Base-by-base conservation (phyloP, 2,113 vertebrate genomes). In the Tiliqua scincoides region DNA sequence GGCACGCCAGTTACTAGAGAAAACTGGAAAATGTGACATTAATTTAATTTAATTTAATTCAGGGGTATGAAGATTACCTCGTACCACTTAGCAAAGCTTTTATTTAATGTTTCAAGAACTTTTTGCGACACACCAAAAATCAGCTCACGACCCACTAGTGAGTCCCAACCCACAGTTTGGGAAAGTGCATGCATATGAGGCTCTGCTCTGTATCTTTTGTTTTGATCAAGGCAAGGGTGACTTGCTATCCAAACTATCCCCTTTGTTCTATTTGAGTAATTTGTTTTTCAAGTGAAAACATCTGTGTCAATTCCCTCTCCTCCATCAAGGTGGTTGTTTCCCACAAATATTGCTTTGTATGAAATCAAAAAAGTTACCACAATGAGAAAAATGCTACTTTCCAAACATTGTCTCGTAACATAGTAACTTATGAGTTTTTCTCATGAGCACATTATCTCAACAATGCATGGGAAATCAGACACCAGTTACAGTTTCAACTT, bases 261-360 rank as follows among this genome's bases (percentile, higher is more conserved):
- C 25, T 43, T 57, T 61, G 37, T n/a, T 30, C 75, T 61, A 5
- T 30, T 62, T 77, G 20, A 57, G 52, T 35, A 23, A 37, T 25
- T 23, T 82, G 48, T 54, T 85, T 77, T 37, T 11, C 73, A 85
- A 70, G 63, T 68, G 2, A 63, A 82, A 77, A 85, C 48, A 77
- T 77, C 43, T 62, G 70, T 30, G 5, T 82, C 43, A 30, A 35
- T 70, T 70, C 12, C 65, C 30, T 70, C 65, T 48, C 79, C 18
- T 25, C 35, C 35, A 73, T 79, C n/a, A 85, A 35, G 37, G 25
- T 2, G 11, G 52, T 30, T 18, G 1, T 85, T 85, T 35, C 75
- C 67, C 37, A 79, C 21, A 32, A 71, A 62, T 18, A 59, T 12
- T 11, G 61, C 76, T 1, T 2, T 25, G 18, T 14, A 23, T 48